phyloP scores from a whole-genome alignment of 2,113 vertebrate species.

The Coturnix japonica region DNA sequence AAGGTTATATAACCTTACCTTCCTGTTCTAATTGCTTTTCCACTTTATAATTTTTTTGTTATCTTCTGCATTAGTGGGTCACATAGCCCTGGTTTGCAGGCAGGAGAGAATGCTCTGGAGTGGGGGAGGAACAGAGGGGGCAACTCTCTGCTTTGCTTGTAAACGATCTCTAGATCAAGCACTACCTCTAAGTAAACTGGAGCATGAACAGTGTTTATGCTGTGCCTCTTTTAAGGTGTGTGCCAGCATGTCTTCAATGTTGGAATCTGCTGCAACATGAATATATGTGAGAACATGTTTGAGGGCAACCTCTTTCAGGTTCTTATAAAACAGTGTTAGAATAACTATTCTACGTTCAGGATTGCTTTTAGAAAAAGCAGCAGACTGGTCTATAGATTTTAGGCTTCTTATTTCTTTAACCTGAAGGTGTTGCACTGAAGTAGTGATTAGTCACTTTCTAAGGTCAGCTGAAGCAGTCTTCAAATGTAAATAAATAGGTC shows the following conservation, averaged over 20 bases:
- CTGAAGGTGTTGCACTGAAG: background rate
- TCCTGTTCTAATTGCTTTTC: background rate
- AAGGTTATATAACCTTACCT: background rate
- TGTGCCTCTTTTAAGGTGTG: background rate
- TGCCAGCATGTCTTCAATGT: background rate
- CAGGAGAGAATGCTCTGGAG: background rate
- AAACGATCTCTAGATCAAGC: background rate
- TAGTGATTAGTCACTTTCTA: constrained; percentile 6
- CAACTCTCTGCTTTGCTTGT: background rate
- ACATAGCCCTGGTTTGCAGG: background rate
- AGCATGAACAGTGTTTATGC: background rate
- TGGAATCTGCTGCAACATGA: background rate
- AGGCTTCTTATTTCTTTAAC: background rate
- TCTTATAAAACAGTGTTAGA: background rate
- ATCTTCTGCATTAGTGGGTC: background rate
- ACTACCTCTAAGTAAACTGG: background rate
- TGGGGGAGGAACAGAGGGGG: background rate
- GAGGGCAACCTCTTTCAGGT: background rate
- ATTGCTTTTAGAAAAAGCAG: background rate
- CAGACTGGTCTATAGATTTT: background rate
- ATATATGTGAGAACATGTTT: background rate
- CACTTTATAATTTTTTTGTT: background rate
- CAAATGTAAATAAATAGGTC: background rate
- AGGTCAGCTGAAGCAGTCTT: background rate
- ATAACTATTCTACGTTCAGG: background rate